Percentiles rank a stretch among this genome's conserved stretches.
Evolutionary conservation across 2,113 vertebrate species (phyloP).

Genomic region (Ctenomys sociabilis): DNA sequence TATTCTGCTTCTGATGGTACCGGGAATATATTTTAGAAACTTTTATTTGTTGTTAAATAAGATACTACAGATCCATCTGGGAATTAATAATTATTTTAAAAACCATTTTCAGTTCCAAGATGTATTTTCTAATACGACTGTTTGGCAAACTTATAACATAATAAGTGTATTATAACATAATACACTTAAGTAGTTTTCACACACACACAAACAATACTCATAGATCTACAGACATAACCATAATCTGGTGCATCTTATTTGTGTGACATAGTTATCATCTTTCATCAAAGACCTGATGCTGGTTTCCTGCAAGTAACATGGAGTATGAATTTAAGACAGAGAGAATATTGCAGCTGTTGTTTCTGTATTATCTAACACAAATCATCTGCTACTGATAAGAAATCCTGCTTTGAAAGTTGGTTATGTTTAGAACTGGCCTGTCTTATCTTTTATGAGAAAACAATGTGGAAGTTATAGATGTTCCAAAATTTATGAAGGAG

Average conservation of each 20-base stretch:
- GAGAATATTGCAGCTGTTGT: neutral
- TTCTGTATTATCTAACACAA: neutral
- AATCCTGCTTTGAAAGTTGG: constrained; percentile 17
- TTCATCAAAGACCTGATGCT: neutral
- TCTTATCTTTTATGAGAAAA: neutral
- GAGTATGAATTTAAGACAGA: neutral
- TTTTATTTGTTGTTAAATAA: neutral
- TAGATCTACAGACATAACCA: neutral
- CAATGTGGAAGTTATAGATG: neutral
- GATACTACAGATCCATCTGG: neutral
- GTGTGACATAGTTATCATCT: neutral
- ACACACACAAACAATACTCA: neutral
- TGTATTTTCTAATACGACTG: neutral
- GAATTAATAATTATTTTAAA: neutral
- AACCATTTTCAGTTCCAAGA: neutral
- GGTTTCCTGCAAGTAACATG: constrained; percentile 5
- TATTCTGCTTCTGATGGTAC: neutral
- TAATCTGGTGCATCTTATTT: neutral
- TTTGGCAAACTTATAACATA: neutral
- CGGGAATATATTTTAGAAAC: neutral
- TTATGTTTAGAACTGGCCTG: neutral
- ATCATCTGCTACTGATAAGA: neutral
- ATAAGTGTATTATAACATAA: neutral
- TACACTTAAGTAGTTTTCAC: neutral
- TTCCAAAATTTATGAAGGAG: neutral